phyloP scores from a whole-genome alignment of 30 jellyfish, hydroid and myxozoan genomes.

The Hydractinia echinata region DNA sequence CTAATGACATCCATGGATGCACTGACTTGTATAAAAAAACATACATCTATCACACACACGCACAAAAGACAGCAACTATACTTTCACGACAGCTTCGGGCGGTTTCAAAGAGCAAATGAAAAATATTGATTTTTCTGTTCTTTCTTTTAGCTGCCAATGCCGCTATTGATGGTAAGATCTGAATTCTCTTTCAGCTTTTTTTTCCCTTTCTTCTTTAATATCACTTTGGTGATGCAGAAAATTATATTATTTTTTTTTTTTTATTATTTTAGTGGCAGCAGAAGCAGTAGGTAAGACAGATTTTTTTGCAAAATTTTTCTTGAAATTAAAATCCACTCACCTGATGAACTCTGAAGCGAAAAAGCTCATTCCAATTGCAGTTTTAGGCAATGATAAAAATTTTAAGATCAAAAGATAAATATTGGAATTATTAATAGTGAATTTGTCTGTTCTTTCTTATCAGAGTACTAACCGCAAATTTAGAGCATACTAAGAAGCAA shows the following conservation, averaged over 20 bases:
- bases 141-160: slow-evolving; percentile 37
- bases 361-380: no score
- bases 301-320: neutral
- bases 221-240: neutral
- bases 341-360: no score
- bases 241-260: neutral
- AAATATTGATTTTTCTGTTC: neutral
- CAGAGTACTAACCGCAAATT: no score
- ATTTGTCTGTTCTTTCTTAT: no score
- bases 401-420: no score
- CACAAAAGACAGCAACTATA: slow-evolving; percentile 3
- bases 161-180: slow-evolving; percentile 36
- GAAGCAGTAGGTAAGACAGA: slow-evolving; percentile 25
- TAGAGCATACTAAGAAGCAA: no score
- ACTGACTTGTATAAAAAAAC: neutral
- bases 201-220: neutral
- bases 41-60: neutral
- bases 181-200: neutral
- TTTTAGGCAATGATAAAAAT: no score
- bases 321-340: neutral
- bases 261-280: slow-evolving; percentile 24
- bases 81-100: slow-evolving; percentile 17
- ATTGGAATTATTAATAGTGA: no score
- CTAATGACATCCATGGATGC: no score
- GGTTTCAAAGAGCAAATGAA: neutral